phyloP scores from a whole-genome alignment of 2,888 invertebrate genomes.

The Lasioglossum lativentre region DNA sequence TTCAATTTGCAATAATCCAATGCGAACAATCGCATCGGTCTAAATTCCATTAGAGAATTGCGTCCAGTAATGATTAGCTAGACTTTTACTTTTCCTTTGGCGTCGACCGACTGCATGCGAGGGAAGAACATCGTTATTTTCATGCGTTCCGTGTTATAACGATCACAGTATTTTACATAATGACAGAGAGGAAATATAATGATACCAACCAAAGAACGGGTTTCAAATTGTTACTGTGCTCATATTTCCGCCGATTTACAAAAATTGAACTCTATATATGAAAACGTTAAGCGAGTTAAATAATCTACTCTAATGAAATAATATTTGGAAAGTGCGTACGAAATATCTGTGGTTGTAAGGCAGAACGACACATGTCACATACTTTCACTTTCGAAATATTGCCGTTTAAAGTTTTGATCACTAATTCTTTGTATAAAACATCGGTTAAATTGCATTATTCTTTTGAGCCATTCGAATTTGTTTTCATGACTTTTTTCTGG shows the following conservation, averaged over 20 bases:
- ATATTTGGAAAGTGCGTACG: background rate
- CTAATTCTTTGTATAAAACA: no score
- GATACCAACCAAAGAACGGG: background rate
- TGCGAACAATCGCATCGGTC: conserved; percentile 9
- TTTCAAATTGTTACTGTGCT: background rate
- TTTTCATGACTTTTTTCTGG: no score
- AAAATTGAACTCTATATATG: background rate
- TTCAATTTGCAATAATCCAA: background rate
- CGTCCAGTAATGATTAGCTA: background rate
- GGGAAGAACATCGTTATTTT: background rate
- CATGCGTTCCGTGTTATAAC: background rate
- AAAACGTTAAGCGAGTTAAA: background rate
- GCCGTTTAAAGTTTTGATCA: no score
- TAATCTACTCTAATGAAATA: background rate
- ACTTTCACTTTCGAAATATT: no score
- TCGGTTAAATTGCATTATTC: no score
- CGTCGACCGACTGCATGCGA: background rate
- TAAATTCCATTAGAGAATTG: conserved; percentile 49
- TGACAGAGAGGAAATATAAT: no score
- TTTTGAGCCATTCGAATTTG: no score
- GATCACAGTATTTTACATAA: background rate
- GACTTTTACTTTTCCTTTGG: background rate
- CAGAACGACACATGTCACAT: no score
- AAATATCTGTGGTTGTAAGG: no score
- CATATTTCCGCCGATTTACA: background rate